Evolutionary conservation across 2,113 vertebrate species (phyloP), one percentile per base, ranked within the genome.

Genomic region (Chamaea fasciata): DNA sequence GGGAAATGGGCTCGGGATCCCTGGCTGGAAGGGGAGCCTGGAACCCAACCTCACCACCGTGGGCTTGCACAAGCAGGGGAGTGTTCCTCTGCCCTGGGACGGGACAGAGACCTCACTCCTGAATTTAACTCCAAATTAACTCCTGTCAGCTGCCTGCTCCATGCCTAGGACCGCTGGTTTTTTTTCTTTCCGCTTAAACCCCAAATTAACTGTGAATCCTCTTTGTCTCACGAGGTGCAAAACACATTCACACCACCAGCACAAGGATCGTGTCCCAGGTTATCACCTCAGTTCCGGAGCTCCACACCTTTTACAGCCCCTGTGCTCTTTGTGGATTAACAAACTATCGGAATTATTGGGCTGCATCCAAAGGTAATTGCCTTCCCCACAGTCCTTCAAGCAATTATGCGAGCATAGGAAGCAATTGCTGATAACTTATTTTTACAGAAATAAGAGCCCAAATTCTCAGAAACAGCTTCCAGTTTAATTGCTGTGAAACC

Each of bases 391-490:
- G 92, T 85, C 74, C 93, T 81, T 83, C 83, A 83, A 92, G 91
- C 77, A 90, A 82, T 88, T 94, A 81, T 44, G 37, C 44, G 39
- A 75, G 85, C 69, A 57, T 57, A 90, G 94, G 96, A 96, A 96
- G 90, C 78, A 95, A 95, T 95, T 95, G 94, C 63, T 87, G 81
- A 84, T 95, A 96, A 96, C 83, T 89, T 96, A 94, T 94, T 97
- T 95, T 93, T 94, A 92, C 95, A 96, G 95, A 73, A 97, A 94
- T 44, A 69, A 78, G 77, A 96, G 26, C 83, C 74, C 9, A 15
- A 18, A 64, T 93, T 89, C 81, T 88, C 78, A 95, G 84, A 83
- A 97, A 83, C 63, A 75, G 41, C 87, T 94, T 73, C 78, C 73
- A 83, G 13, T 41, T 76, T 96, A 95, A 96, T 94, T 96, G 79